Conservation (phyloP, 1,140 invertebrate species). For the Drosophila cardini region DNA sequence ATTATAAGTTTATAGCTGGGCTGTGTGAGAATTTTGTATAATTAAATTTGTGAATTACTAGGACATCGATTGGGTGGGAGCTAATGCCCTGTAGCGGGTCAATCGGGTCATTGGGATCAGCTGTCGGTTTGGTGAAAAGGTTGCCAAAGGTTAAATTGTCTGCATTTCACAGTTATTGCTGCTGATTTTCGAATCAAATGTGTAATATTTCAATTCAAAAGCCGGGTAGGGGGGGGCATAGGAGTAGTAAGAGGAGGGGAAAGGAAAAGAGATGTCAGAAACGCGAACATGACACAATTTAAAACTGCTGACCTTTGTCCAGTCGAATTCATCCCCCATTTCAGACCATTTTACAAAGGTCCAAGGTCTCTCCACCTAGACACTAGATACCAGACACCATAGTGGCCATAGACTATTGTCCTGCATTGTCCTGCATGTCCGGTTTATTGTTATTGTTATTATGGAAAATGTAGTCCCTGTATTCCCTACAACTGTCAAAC, state of each 20-base stretch:
- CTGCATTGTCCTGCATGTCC: slow-evolving; percentile 58
- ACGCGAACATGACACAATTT: slow-evolving; percentile 76
- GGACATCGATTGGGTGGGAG: slow-evolving; percentile 1
- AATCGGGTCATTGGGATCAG: slow-evolving; percentile 59
- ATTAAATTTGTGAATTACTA: slow-evolving; percentile 13
- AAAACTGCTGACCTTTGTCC: slow-evolving; percentile 73
- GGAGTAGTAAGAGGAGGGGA: slow-evolving; percentile 7
- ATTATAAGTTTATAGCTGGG: slow-evolving; percentile 54
- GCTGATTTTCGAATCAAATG: slow-evolving; percentile 63
- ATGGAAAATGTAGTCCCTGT: slow-evolving; percentile 25
- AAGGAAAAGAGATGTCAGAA: slow-evolving; percentile 43
- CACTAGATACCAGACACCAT: neutral
- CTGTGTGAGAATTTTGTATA: slow-evolving; percentile 12
- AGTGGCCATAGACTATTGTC: slow-evolving; percentile 42
- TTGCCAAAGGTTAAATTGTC: slow-evolving; percentile 52
- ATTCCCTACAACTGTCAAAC: slow-evolving; percentile 67
- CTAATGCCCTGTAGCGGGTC: slow-evolving; percentile 56
- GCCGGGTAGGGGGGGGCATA: neutral
- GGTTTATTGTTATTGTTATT: slow-evolving; percentile 83
- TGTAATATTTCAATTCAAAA: slow-evolving; percentile 77
- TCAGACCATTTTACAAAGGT: slow-evolving; percentile 47
- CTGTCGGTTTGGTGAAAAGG: slow-evolving; percentile 54
- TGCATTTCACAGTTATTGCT: slow-evolving; percentile 66
- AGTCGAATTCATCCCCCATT: slow-evolving; percentile 50
- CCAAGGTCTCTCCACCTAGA: slow-evolving; percentile 40